These are phyloP conservation scores for Heterotilapia buettikoferi DNA, from an alignment of 2,113 vertebrate species.

Conservation along the genomic window DNA sequence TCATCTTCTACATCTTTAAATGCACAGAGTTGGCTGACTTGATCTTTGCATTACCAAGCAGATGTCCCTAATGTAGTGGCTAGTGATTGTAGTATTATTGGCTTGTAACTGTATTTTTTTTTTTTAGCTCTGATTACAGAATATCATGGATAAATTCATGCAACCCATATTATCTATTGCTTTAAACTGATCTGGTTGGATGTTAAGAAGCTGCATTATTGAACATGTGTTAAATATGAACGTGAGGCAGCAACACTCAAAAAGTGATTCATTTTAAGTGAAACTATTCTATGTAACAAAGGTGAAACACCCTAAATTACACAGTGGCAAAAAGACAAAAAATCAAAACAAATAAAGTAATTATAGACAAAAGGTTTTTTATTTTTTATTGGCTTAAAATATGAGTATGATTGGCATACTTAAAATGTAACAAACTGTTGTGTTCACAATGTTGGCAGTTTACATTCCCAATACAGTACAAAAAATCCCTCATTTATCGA, in stretches of 20 bases:
- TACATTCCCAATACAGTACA: slow-evolving; percentile 47
- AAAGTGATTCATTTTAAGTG: not conserved
- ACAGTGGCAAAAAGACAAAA: not conserved
- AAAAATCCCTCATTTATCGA: slow-evolving; percentile 27
- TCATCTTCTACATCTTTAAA: not conserved
- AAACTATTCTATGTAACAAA: not conserved
- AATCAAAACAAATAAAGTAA: not conserved
- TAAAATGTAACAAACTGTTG: slow-evolving; percentile 57
- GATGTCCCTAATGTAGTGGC: not conserved
- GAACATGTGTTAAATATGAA: not conserved
- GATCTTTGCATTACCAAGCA: not conserved
- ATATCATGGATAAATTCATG: not conserved
- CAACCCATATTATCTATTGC: not conserved
- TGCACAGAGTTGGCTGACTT: not conserved
- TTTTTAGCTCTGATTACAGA: not conserved
- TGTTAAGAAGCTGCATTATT: not conserved
- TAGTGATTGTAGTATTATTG: not conserved
- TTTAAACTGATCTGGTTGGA: not conserved
- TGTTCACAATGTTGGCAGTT: slow-evolving; percentile 43
- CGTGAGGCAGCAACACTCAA: not conserved
- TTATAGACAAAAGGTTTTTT: slow-evolving; percentile 21
- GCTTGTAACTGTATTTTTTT: not conserved
- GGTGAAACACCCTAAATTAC: not conserved
- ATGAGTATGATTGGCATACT: slow-evolving; percentile 48
- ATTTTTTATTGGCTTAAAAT: slow-evolving; percentile 65